Evolutionary conservation across 2,797 vertebrate genomes (phyloP).

Genomic region (Petrocephalus sullivani): DNA sequence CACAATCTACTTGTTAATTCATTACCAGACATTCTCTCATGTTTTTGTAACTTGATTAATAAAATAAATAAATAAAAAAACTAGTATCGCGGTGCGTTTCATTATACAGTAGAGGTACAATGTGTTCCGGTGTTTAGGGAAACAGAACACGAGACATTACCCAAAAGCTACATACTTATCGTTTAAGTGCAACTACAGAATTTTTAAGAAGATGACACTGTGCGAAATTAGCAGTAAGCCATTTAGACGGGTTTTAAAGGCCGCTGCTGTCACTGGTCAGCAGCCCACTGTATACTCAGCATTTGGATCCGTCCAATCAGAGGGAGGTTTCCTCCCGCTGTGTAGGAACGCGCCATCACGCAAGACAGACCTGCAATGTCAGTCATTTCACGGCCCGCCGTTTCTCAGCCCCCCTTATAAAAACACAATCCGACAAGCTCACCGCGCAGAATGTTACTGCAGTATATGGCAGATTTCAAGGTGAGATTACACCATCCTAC

Average conservation of each 20-base stretch:
- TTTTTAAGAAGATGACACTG: neutral
- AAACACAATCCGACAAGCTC: constrained; percentile 18
- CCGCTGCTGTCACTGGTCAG: neutral
- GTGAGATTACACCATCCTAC: neutral
- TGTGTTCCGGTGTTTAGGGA: neutral
- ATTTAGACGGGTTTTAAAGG: neutral
- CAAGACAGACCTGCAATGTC: constrained; percentile 16
- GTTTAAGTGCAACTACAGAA: neutral
- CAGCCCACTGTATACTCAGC: neutral
- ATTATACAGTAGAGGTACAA: neutral
- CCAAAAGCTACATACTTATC: neutral
- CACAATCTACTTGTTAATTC: neutral
- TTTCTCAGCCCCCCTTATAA: neutral
- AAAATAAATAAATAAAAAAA: neutral
- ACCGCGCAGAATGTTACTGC: neutral
- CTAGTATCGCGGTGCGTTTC: neutral
- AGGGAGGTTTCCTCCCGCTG: neutral
- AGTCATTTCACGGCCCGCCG: constrained; percentile 1
- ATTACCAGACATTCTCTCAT: neutral
- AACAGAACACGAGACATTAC: neutral
- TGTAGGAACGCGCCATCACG: neutral
- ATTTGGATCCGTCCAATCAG: neutral
- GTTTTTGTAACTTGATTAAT: neutral
- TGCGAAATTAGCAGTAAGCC: neutral
- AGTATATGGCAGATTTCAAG: neutral